Base-by-base conservation (phyloP, 1,140 invertebrate genomes). In the Drosophila tani region DNA sequence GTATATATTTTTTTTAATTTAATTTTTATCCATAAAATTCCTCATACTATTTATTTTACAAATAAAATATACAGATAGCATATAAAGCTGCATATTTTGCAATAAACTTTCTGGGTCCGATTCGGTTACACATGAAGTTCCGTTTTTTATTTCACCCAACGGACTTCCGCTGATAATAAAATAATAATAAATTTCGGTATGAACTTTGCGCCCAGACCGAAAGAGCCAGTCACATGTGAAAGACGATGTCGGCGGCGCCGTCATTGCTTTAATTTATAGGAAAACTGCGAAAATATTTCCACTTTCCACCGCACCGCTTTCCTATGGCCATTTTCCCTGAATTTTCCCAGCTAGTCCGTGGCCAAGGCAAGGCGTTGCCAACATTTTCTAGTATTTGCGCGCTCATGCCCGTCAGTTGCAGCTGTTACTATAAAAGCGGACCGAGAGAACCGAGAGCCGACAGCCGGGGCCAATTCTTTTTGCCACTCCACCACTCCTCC, bases 331-430 rank as follows among this genome's bases (percentile, higher is more conserved):
- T 50, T 58, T 74, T 50, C 65, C 45, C 29, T 74, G 24, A 41
- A 73, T 41, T 47, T 71, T 45, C 64, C 43, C 45, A 64, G 55
- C 49, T 49, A 71, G 67, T 43, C 38, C 62, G 49, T 53, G 46
- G 69, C 19, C 56, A 60, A 62, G 59, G 73, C 65, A 60, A 62
- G 59, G 73, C 65, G 53, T 66, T 73, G 56, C 45, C 51, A 87
- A 59, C 59, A 64, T 79, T 86, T 87, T 82, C 63, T 64, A 55
- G 60, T 73, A 86, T 84, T 79, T 78, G 67, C 74, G 77, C 73
- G 73, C 80, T 77, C 85, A 90, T 85, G 85, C 86, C 82, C 86
- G 87, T 90, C 85, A 90, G 59, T 79, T 91, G 85, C 86, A 90
- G 85, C 85, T 90, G 85, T 91, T 90, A 78, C 86, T 79, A 79